Conservation (phyloP, 2,797 vertebrate species). For the Alauda arvensis region DNA sequence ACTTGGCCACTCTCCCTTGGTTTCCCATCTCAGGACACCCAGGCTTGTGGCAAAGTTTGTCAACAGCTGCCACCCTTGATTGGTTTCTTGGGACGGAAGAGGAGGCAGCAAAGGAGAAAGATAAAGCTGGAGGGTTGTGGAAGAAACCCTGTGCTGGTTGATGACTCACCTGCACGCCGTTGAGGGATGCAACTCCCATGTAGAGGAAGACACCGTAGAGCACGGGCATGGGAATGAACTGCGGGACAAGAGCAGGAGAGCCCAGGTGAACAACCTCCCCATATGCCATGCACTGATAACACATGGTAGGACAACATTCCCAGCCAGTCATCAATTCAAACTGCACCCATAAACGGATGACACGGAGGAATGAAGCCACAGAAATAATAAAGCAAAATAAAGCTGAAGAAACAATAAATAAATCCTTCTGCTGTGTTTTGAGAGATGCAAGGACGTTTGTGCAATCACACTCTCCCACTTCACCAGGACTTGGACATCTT, state of each 20-base stretch:
- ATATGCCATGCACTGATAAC: accelerated
- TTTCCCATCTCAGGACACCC: not conserved
- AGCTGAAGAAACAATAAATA: not conserved
- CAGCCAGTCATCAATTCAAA: accelerated
- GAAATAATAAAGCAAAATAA: not conserved
- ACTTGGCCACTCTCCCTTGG: not conserved
- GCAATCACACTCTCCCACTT: not conserved
- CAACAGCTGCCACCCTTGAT: not conserved
- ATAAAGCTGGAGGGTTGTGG: not conserved
- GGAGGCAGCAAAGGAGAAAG: not conserved
- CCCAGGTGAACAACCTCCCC: not conserved
- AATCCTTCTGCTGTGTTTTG: not conserved
- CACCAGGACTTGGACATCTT: not conserved
- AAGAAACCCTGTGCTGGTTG: not conserved
- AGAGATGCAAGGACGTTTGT: accelerated
- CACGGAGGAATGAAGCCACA: accelerated
- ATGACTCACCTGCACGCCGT: constrained; percentile 88
- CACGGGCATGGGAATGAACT: constrained; percentile 98
- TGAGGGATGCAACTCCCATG: constrained; percentile 97
- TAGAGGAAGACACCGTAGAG: constrained; percentile 97
- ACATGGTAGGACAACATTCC: accelerated
- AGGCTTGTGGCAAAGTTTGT: not conserved
- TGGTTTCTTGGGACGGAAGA: not conserved
- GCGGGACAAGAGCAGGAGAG: not conserved
- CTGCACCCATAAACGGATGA: accelerated